Base-by-base conservation (phyloP, 2,888 invertebrate genomes). In the Polymixis lichenea region DNA sequence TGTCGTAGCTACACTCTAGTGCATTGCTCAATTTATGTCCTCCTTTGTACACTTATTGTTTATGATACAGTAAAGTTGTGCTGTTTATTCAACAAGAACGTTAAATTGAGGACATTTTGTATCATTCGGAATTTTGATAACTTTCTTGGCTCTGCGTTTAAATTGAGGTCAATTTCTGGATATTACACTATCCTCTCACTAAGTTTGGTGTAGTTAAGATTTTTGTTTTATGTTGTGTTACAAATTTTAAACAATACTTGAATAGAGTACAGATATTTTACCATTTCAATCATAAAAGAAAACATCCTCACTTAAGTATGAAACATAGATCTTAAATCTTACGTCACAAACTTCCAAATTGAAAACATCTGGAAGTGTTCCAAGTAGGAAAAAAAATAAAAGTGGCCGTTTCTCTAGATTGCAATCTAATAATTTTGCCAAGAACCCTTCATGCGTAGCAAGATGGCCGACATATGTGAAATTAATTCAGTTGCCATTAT, bases 401-500 rank as follows among this genome's bases (percentile, higher is more conserved):
- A 85, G 71, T 75, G 75, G 53, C 64, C 76, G 72, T 78, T 83
- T 68, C 78, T 78, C 72, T 49, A 83, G 85, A 86, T 86, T 87
- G 80, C 80, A 77, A 85, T 86, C 84, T 81, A 82, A 87, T 86
- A 89, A 84, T 84, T 85, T 86, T 82, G 87, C 85, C 87, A 86
- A 85, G 81, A 86, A 70, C 78, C 76, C 71, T 80, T 80, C 81
- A 83, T 79, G 88, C 76, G 80, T 81, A 71, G 46, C 69, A 70
- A 75, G 69, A 71, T 80, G 78, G 81, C 77, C 71, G 82, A 84
- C 85, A 81, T 84, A 89, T 85, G 86, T 79, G 85, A 88, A 89
- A 89, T 90, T 90, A 90, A 90, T 86, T 86, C 86, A 80, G 75
- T 68, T 51, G 43, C 76, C 80, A 86, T 88, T 89, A 90, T 88